These are phyloP conservation scores for Littorina saxatilis DNA, from an alignment of 1,140 invertebrate genomes.

Conservation along the genomic window DNA sequence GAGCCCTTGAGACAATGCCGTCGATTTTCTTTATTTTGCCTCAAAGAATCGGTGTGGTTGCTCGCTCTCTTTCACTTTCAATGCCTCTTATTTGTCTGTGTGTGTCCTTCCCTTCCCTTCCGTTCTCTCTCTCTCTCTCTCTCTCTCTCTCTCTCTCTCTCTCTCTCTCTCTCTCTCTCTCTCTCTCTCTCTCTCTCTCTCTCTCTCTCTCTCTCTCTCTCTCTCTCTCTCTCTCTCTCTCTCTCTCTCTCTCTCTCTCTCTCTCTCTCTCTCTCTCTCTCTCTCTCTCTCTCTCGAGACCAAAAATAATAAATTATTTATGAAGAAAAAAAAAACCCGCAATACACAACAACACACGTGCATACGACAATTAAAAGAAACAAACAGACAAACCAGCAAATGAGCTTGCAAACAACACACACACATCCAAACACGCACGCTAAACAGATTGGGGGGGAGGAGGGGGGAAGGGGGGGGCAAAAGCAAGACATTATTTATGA, in stretches of 20 bases:
- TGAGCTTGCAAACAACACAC: background rate
- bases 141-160: background rate
- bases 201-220: no score
- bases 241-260: no score
- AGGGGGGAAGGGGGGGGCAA: no score
- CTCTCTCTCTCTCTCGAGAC: background rate
- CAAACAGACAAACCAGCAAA: background rate
- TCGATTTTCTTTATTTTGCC: no score
- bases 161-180: background rate
- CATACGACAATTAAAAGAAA: background rate
- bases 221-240: no score
- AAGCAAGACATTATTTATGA: no score
- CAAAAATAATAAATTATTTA: no score
- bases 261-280: background rate
- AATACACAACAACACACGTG: background rate
- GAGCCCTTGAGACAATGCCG: no score
- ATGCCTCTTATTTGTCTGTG: no score
- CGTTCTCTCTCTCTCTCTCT: conserved; percentile 7
- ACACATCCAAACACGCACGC: background rate
- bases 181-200: background rate
- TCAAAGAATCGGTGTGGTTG: no score
- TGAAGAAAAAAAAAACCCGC: background rate
- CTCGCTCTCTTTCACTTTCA: no score
- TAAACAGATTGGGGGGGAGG: no score
- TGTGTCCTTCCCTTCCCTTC: background rate